Evolutionary conservation across 2,113 vertebrate species (phyloP), one percentile per base, ranked within the genome.

Genomic region (Neoarius graeffei): DNA sequence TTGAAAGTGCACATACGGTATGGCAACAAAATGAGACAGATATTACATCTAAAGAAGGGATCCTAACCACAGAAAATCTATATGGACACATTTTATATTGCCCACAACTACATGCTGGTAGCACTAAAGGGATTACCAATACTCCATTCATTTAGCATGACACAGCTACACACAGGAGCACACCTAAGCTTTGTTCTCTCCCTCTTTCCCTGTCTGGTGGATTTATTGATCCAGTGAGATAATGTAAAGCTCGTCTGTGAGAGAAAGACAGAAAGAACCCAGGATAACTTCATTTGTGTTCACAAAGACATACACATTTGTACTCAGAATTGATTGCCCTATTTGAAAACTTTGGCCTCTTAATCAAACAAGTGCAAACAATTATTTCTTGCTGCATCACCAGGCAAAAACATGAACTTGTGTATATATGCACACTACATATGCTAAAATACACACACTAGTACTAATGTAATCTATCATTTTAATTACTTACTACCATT

Each of bases 161-260:
- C 59, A 64, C 64, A 59, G 59, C 59, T 64, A 62, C 35, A 62
- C 80, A 25, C 30, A 64, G 35, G 59, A 50, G 42, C 57, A 52
- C 20, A 73, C 11, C 25, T 27, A 71, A 64, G 79, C 81, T 64
- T 77, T 86, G n/a, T 85, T 76, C 42, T 50, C 42, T 59, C 84
- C 57, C 85, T 52, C 54, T 62, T 60, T 77, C 48, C 19, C 69
- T 56, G 30, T 84, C 81, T 60, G 35, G 9, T 83, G 13, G 81
- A 83, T 83, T 64, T 83, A 83, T 83, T 64, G 81, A 83, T 83
- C 35, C 35, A 15, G 30, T 25, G 59, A 83, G 81, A 83, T 83
- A 83, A 83, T 83, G 59, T 64, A 64, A 83, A 83, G 81, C 81
- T 83, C 11, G 59, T 62, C 59, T 25, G 30, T 2, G 13, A 48